These are phyloP conservation scores for Chelidonichthys spinosus DNA, from an alignment of 2,797 vertebrate species.

Conservation along the genomic window DNA sequence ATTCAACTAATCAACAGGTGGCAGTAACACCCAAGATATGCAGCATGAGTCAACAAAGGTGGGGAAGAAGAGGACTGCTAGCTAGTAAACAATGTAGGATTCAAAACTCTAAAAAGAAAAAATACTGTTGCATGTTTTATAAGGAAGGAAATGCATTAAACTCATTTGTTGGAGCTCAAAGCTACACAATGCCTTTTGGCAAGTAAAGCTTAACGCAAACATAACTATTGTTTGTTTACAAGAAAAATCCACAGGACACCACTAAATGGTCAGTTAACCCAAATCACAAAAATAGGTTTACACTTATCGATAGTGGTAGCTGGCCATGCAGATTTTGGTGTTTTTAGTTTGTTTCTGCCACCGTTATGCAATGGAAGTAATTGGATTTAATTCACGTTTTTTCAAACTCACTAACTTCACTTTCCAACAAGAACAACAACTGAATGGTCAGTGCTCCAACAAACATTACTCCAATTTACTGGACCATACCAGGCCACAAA, in stretches of 20 bases:
- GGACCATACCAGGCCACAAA: too few species aligned
- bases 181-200: not conserved
- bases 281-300: conserved; percentile 28
- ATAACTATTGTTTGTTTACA: conserved; percentile 10
- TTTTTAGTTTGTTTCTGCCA: not conserved
- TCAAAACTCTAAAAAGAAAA: not conserved
- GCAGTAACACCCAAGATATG: not conserved
- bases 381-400: not conserved
- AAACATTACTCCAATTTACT: not conserved
- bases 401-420: conserved; percentile 6
- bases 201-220: not conserved
- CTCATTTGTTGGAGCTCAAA: not conserved
- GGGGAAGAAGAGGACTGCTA: not conserved
- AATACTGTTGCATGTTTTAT: not conserved
- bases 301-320: not conserved
- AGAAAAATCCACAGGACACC: not conserved
- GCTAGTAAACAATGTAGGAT: conserved; percentile 1
- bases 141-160: not conserved
- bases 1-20: conserved; percentile 22
- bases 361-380: not conserved
- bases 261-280: conserved; percentile 6
- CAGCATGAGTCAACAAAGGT: conserved; percentile 2
- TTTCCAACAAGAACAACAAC: not conserved
- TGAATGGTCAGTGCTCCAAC: not conserved
- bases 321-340: conserved; percentile 1